Evolutionary conservation across 2,113 vertebrate genomes (phyloP).

Genomic region (Aplodontia rufa): DNA sequence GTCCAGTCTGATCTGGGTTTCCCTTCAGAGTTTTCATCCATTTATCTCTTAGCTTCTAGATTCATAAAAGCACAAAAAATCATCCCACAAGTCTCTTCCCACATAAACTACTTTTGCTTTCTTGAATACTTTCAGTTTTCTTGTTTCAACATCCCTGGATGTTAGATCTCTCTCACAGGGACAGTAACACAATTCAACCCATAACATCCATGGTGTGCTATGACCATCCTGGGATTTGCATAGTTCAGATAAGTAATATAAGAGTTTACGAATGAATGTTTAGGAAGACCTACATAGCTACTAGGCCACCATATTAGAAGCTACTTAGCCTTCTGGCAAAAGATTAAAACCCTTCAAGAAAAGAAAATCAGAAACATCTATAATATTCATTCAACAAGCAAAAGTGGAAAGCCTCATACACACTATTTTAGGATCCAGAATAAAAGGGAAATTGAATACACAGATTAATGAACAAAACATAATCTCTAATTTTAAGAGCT

Average conservation of each 20-base stretch:
- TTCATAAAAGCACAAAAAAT: not conserved
- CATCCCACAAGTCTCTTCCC: not conserved
- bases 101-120: not conserved
- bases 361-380: not conserved
- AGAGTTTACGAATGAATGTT: not conserved
- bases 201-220: not conserved
- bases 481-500: not conserved
- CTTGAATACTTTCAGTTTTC: not conserved
- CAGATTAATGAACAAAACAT: not conserved
- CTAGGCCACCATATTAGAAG: not conserved
- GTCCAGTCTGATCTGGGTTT: not conserved
- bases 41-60: not conserved
- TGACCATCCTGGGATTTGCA: not conserved
- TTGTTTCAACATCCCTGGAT: not conserved
- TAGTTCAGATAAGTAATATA: not conserved
- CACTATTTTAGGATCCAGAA: not conserved
- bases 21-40: not conserved
- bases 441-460: not conserved
- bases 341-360: conserved; percentile 40
- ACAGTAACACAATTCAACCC: conserved; percentile 3
- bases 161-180: not conserved
- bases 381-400: not conserved
- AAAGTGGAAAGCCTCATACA: not conserved
- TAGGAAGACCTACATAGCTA: not conserved
- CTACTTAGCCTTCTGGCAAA: not conserved